Base-by-base conservation (phyloP, 2,888 invertebrate species). In the Thymelicus sylvestris region DNA sequence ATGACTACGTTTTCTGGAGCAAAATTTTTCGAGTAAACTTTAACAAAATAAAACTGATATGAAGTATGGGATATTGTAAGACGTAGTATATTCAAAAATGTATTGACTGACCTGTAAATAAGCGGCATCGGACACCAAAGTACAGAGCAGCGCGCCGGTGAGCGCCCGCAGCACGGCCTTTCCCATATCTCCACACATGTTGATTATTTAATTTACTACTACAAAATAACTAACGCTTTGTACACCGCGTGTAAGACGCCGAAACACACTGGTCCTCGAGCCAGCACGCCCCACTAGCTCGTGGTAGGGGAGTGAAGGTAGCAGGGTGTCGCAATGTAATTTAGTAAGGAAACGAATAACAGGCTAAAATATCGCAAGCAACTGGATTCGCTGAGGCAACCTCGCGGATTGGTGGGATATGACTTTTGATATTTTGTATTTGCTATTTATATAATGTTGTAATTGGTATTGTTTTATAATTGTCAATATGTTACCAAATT, bases 141-240 rank as follows among this genome's bases (percentile, higher is more conserved):
- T 90, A 79, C 90, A 92, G 50, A 93, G 85, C 55, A 93, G 79
- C n/a, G 92, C 93, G 1, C 91, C 90, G 0, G 93, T 92, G 38
- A 93, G 84, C 74, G 93, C 93, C 71, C 93, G 77, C 80, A 93
- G 76, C 47, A 93, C 93, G 0, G 93, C 93, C 75, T 93, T 93
- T 39, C 93, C 93, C 92, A 92, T 93, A 79, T 92, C 92, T 71
- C 93, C 93, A 76, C 93, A 93, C 93, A 93, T 93, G 86, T 86
- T 88, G 81, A 86, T 82, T 41, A 52, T 44, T 62, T 7, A 57
- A 24, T 44, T 39, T 52, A 31, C 48, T 31, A 24, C 15, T 38
- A 19, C 12, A 31, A 44, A 67, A 12, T n/a, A 57, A 63, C 19
- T 15, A 47, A 70, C n/a, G 59, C 13, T n/a, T 59, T 12, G 60